A percentile compares a stretch with the other conserved stretches of the same genome.
These are phyloP conservation scores for Eremobia ochroleuca DNA, from an alignment of 2,888 invertebrate genomes.

Conservation along the genomic window DNA sequence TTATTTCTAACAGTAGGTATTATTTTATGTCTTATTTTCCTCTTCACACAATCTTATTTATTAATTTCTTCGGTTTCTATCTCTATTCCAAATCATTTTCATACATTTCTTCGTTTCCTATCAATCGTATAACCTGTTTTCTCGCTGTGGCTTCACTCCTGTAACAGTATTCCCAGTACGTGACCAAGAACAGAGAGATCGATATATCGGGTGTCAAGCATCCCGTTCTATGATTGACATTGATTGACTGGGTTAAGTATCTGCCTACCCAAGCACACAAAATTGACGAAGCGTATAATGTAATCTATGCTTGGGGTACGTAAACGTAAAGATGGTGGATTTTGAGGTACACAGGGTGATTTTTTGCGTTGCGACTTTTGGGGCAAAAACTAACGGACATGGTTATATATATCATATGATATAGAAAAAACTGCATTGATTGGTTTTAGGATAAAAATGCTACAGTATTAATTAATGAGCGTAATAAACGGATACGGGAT, in stretches of 20 bases:
- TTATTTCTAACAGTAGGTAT: not conserved
- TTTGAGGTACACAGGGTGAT: not conserved
- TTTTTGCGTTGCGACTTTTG: not conserved
- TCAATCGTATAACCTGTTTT: not conserved
- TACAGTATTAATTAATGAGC: not conserved
- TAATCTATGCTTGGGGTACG: not conserved
- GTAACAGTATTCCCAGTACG: not conserved
- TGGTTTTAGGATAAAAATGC: not conserved
- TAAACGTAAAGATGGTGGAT: not conserved
- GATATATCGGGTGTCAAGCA: slow-evolving; percentile 53
- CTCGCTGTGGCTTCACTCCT: not conserved
- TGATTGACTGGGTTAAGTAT: slow-evolving; percentile 56
- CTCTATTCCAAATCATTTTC: not conserved
- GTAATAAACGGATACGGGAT: not conserved
- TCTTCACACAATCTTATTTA: not conserved
- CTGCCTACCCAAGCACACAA: slow-evolving; percentile 41
- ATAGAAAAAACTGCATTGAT: not conserved
- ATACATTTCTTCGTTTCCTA: not conserved
- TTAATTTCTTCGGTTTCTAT: not conserved
- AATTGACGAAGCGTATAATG: slow-evolving; percentile 25
- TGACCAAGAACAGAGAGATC: slow-evolving; percentile 44
- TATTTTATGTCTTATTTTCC: not conserved
- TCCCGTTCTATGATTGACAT: slow-evolving; percentile 46
- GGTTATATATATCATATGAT: not conserved
- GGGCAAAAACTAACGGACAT: not conserved